Conservation (phyloP, 2,888 invertebrate species). For the Pasiphila rectangulata region DNA sequence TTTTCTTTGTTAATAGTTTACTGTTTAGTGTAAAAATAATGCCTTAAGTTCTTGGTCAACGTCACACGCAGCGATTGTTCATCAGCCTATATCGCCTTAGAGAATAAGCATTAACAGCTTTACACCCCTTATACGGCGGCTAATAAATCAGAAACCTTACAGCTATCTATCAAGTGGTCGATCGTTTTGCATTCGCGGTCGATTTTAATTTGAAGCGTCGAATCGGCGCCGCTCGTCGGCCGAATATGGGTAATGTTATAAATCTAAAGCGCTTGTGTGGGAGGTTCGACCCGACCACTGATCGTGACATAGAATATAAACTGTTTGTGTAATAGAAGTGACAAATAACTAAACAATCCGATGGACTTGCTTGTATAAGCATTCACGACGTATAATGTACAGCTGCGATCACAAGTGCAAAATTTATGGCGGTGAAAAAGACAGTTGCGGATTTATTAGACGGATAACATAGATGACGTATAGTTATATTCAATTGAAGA, state of each 20-base stretch:
- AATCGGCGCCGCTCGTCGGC: conserved; percentile 76
- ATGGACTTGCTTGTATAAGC: conserved; percentile 25
- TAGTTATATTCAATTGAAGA: conserved; percentile 3
- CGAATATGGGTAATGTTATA: conserved; percentile 80
- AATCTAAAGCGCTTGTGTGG: conserved; percentile 64
- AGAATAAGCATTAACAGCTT: conserved; percentile 42
- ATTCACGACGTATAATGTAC: conserved; percentile 16
- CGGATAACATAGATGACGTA: conserved; percentile 21
- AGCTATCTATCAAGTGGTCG: conserved; percentile 67
- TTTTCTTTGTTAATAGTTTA: too few species aligned
- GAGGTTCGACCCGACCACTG: conserved; percentile 50
- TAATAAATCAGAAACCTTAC: conserved; percentile 66
- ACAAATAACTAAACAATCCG: conserved; percentile 26
- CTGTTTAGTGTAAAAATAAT: not conserved
- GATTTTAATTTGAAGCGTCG: conserved; percentile 76
- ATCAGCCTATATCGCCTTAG: conserved; percentile 19
- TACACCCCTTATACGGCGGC: conserved; percentile 50
- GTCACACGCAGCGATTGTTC: not conserved
- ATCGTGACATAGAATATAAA: conserved; percentile 29
- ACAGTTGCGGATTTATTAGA: conserved; percentile 17
- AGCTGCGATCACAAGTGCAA: conserved; percentile 18
- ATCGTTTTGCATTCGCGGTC: conserved; percentile 65
- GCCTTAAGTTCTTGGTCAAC: not conserved
- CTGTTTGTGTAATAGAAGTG: conserved; percentile 28
- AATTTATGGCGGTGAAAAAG: conserved; percentile 15